Conservation (phyloP, 2,797 vertebrate genomes). For the Urosaurus nigricauda region DNA sequence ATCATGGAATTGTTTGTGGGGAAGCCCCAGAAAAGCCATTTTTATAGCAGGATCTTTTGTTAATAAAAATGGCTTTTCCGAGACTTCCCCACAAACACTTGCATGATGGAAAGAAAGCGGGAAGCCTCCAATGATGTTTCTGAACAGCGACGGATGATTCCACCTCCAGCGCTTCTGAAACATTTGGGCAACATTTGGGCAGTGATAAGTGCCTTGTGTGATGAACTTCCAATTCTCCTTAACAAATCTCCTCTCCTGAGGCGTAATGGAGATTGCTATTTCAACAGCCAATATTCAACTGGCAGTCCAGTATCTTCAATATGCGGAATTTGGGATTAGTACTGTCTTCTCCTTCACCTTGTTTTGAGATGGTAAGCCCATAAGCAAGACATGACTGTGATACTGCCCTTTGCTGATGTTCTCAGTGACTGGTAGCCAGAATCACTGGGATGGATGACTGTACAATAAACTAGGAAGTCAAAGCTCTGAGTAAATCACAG, state of each 20-base stretch:
- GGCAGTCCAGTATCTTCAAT: neutral
- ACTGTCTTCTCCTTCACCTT: neutral
- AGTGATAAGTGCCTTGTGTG: no score
- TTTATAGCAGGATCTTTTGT: no score
- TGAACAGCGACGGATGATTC: no score
- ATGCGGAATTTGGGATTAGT: neutral
- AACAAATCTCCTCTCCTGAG: neutral
- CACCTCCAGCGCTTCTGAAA: no score
- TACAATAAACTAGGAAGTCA: neutral
- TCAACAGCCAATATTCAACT: neutral
- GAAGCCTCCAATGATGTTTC: no score
- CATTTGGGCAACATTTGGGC: no score
- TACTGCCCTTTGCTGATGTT: no score
- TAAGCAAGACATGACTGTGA: neutral
- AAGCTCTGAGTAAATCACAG: neutral
- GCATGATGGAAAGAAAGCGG: no score
- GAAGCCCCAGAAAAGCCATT: no score
- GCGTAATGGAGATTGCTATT: neutral
- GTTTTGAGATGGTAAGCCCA: neutral
- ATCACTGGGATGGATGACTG: neutral
- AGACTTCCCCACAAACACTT: no score
- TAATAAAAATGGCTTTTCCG: no score
- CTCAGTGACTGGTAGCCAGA: neutral
- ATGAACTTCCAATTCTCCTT: neutral
- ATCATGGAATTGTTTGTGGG: no score